Conservation (phyloP, 2,113 vertebrate species). For the Microcebus griseorufus region DNA sequence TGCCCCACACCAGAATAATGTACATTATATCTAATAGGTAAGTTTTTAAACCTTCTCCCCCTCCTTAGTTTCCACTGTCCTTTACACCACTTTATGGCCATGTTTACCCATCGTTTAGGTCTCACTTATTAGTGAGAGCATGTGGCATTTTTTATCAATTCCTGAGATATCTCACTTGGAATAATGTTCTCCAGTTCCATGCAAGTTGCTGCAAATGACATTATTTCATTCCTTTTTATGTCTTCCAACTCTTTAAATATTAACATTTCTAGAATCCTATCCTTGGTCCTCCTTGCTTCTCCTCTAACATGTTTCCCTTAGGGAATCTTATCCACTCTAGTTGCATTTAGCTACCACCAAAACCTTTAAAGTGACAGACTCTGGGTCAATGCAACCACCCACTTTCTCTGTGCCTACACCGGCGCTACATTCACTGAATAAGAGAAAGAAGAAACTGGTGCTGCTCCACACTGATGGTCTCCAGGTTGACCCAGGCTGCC, state of each 20-base stretch:
- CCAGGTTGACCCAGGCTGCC: not conserved
- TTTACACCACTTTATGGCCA: too few relatives aligned
- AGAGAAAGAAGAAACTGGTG: not conserved
- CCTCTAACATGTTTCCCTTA: not conserved
- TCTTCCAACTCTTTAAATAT: slow-evolving; percentile 41
- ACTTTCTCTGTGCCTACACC: not conserved
- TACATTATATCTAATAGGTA: too few relatives aligned
- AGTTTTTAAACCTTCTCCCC: too few relatives aligned
- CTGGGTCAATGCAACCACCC: not conserved
- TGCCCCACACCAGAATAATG: too few relatives aligned
- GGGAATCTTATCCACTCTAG: not conserved
- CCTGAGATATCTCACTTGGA: too few relatives aligned
- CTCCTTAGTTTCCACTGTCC: too few relatives aligned
- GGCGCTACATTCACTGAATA: not conserved
- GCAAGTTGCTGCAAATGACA: too few relatives aligned
- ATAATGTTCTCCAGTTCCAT: too few relatives aligned
- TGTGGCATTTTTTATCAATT: too few relatives aligned
- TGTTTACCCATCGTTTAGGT: too few relatives aligned
- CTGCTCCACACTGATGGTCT: not conserved
- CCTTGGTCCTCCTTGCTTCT: not conserved
- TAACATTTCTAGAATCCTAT: slow-evolving; percentile 13
- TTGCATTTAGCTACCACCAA: not conserved
- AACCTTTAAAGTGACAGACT: not conserved
- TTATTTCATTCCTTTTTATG: too few relatives aligned
- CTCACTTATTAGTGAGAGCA: too few relatives aligned